phyloP scores from a whole-genome alignment of 1,140 invertebrate genomes.

The Meloidogyne chitwoodi region DNA sequence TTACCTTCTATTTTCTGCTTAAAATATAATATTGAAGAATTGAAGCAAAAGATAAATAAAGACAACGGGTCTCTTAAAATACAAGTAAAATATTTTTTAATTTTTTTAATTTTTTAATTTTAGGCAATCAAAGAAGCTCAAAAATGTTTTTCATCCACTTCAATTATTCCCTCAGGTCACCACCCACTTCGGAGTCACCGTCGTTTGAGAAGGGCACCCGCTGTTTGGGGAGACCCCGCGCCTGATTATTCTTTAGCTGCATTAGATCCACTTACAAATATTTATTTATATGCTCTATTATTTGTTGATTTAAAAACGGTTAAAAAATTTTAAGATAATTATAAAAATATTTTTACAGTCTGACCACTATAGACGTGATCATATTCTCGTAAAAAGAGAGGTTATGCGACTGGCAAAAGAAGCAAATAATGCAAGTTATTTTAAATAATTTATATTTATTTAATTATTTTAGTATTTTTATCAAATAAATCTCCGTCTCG shows the following conservation, averaged over 20 bases:
- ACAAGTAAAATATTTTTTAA: neutral
- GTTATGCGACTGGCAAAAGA: conserved; percentile 46
- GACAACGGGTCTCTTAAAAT: neutral
- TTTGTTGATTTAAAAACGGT: conserved; percentile 46
- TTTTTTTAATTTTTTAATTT: neutral
- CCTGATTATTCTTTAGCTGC: conserved; percentile 42
- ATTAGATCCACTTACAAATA: neutral
- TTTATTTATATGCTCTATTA: conserved; percentile 37
- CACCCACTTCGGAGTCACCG: neutral
- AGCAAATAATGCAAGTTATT: conserved; percentile 35
- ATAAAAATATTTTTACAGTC: conserved; percentile 52
- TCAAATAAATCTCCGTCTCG: conserved; percentile 48
- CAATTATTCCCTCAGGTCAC: neutral
- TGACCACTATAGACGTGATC: conserved; percentile 43
- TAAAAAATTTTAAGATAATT: conserved; percentile 14
- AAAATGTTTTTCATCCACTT: neutral
- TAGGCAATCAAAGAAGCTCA: neutral
- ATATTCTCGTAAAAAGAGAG: conserved; percentile 30
- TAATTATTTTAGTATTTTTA: conserved; percentile 50
- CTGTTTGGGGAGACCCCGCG: conserved; percentile 42
- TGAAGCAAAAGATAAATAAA: neutral
- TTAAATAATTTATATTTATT: neutral
- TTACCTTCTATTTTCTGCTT: neutral
- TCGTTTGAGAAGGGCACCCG: conserved; percentile 26
- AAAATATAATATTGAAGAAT: neutral